Base-by-base conservation (phyloP, 2,888 invertebrate genomes). In the Ceriagrion tenellum region DNA sequence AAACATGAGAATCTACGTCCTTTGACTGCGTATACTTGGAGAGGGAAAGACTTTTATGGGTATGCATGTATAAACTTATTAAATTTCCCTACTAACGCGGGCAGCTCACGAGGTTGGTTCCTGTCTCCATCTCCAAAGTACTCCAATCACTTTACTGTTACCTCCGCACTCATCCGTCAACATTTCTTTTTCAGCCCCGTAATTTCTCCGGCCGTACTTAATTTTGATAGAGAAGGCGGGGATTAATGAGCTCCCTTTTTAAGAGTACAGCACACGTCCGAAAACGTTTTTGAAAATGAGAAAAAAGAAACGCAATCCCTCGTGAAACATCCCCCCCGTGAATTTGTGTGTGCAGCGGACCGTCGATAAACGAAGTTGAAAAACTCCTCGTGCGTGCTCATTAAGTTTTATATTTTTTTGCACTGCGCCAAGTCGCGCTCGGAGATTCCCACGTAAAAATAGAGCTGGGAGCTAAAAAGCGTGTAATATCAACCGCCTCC, bases 401-500 rank as follows among this genome's bases (percentile, higher is more conserved):
- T 81, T 81, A 81, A 81, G 81, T 81, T 35, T 30, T 81, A 13
- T 56, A 12, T 59, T 59, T 81, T 81, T 81, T 81, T 81, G 69
- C 69, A 35, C 16, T 2, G 35, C 35, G 26, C 81, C 18, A 81
- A 81, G 81, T 16, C 26, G 81, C 26, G 81, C 35, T 23, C 81
- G 35, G 81, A 35, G 81, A 35, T 81, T 81, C 81, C 81, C 81
- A 81, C 81, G 81, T 81, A 81, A 81, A 81, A 81, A 13, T 81
- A 81, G 81, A 81, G 81, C 35, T 8, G 81, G n/a, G 81, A 81
- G 81, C 81, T 81, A 81, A 81, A 81, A 81, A 81, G 81, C 81
- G 81, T 81, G 81, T 81, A 81, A 81, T 81, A 81, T 81, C 81
- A 81, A 35, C 81, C 81, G 13, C 59, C 18, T 30, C 74, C 35